Conservation (phyloP, 2,113 vertebrate genomes). For the Cynocephalus volans region DNA sequence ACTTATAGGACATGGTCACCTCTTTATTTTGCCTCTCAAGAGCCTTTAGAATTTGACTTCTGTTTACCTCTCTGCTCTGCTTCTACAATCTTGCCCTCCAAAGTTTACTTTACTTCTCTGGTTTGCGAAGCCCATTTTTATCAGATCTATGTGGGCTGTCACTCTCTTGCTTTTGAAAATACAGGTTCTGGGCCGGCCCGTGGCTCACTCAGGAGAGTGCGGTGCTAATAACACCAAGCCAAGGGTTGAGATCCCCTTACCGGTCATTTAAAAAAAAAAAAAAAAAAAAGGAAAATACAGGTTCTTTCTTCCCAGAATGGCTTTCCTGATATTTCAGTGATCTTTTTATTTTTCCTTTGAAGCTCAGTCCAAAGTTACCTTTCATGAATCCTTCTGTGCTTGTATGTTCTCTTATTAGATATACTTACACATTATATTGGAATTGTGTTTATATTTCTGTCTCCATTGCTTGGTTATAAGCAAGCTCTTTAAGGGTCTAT, state of each 20-base stretch:
- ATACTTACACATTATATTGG: background rate
- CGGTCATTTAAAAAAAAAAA: too few relatives aligned
- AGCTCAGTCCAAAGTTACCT: background rate
- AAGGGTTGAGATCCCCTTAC: too few relatives aligned
- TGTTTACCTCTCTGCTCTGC: background rate
- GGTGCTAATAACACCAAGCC: too few relatives aligned
- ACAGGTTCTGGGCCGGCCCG: too few relatives aligned
- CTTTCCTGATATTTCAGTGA: background rate
- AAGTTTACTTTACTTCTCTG: background rate
- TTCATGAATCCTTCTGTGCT: background rate
- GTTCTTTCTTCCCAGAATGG: slow-evolving; percentile 4
- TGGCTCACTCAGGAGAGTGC: too few relatives aligned
- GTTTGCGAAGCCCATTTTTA: background rate
- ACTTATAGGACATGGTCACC: background rate
- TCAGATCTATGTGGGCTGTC: background rate
- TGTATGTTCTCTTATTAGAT: background rate
- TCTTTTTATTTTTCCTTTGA: slow-evolving; percentile 25
- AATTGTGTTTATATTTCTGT: slow-evolving; percentile 1
- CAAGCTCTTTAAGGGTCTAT: background rate
- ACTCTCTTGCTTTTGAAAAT: background rate
- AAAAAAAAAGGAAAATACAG: too few relatives aligned
- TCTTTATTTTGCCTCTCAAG: background rate
- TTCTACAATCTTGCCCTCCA: background rate
- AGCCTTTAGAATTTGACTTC: slow-evolving; percentile 29
- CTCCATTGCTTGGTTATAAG: background rate